Evolutionary conservation across 2,888 invertebrate species (phyloP), one percentile per base, ranked within the genome.

Genomic region (Agrochola macilenta): DNA sequence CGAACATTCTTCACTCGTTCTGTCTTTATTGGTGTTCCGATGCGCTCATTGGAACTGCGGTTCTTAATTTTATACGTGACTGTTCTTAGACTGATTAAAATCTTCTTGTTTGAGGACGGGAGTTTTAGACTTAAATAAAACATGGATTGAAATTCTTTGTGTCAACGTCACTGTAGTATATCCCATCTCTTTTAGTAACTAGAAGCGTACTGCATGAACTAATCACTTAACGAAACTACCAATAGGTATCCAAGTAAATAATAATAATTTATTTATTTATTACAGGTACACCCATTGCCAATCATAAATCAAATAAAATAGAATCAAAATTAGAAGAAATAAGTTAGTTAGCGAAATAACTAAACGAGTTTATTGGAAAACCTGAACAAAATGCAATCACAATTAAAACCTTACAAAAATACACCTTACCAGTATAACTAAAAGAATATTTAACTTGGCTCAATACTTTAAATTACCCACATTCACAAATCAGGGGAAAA

Each of bases 1-100:
- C 91, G 90, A 89, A 93, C 92, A 94, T 93, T 93, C 93, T 93
- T 94, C 92, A 93, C 92, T 90, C 91, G 92, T 92, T 92, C 92
- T 89, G 90, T 86, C 91, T 94, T 93, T 94, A 94, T 94, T 93
- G 92, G 91, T 89, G 91, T 80, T 83, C 81, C 58, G 81, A 83
- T 82, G 85, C 76, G 81, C 82, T 86, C 88, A 88, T 89, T 84
- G 89, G 91, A 91, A 92, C 87, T 89, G 92, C 71, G 90, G 89
- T 89, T 90, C 88, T 91, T 89, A 89, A 88, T 85, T 85, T 82
- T 83, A 77, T 76, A 90, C 91, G 92, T 92, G 91, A 90, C 88
- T 81, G 58, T 84, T 72, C 78, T 82, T 69, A 77, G 72, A 87
- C 86, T 87, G 87, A 86, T 89, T 85, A 89, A 88, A 88, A 76